Conservation (phyloP, 2,113 vertebrate genomes). For the Notechis scutatus region DNA sequence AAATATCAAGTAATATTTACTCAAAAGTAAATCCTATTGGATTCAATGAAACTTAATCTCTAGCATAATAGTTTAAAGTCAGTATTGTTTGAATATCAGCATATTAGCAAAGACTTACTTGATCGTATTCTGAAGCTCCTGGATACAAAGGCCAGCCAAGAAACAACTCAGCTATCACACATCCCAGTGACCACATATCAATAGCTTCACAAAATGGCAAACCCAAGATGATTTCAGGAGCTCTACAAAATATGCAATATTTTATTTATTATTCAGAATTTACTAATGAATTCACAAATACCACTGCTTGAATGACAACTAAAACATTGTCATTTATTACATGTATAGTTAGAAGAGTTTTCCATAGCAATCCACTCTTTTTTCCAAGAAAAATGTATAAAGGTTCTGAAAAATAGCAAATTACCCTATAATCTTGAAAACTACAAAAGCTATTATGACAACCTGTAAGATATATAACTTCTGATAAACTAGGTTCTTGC, state of each 20-base stretch:
- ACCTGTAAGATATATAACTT: not conserved
- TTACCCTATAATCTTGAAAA: not conserved
- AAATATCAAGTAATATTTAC: not conserved
- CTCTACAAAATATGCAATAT: constrained; percentile 67
- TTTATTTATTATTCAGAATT: not conserved
- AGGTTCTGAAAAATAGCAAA: not conserved
- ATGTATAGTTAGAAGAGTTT: not conserved
- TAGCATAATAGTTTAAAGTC: not conserved
- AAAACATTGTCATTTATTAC: not conserved
- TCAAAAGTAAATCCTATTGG: not conserved
- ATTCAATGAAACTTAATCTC: not conserved
- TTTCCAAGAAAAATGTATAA: not conserved
- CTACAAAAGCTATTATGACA: not conserved
- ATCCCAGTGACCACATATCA: constrained; percentile 98
- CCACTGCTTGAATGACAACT: not conserved
- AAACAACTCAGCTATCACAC: constrained; percentile 96
- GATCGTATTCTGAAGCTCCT: constrained; percentile 96
- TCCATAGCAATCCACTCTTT: not conserved
- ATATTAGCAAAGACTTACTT: constrained; percentile 71
- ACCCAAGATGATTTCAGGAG: constrained; percentile 96
- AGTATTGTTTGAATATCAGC: not conserved
- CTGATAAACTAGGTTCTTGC: not conserved
- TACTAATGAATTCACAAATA: not conserved
- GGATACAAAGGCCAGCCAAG: constrained; percentile 97
- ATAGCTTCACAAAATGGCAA: constrained; percentile 96